These are phyloP conservation scores for Hirtodrosophila duncani DNA, from an alignment of 2,888 invertebrate genomes.

Conservation along the genomic window DNA sequence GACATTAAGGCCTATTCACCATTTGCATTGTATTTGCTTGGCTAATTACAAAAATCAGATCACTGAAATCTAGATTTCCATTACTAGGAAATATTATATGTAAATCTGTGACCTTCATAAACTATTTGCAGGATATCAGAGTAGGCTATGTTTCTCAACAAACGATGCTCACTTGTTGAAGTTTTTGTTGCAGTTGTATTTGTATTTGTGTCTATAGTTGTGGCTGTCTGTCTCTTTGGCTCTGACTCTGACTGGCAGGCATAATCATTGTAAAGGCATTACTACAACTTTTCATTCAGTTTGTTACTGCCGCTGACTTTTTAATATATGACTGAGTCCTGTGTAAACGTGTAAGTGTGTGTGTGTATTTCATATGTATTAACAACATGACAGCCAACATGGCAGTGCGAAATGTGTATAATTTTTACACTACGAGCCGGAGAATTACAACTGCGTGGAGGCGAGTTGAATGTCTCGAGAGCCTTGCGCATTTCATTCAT, in stretches of 20 bases:
- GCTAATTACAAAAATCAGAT: no score
- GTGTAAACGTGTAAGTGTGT: slow-evolving; percentile 3
- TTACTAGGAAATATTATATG: no score
- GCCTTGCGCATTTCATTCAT: slow-evolving; percentile 36
- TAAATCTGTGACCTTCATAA: no score
- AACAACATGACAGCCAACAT: slow-evolving; percentile 23
- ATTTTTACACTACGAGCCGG: slow-evolving; percentile 36
- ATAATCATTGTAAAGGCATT: slow-evolving; percentile 64
- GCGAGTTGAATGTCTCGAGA: not conserved
- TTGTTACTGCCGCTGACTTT: slow-evolving; percentile 33
- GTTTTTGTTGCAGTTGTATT: slow-evolving; percentile 6
- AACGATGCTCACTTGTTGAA: not conserved
- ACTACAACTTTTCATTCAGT: slow-evolving; percentile 60
- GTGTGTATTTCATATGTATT: slow-evolving; percentile 40
- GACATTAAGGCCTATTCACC: no score
- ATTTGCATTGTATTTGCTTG: no score
- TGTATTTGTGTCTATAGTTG: no score
- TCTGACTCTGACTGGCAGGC: slow-evolving; percentile 7
- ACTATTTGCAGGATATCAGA: no score
- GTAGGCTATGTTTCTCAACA: no score
- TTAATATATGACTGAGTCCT: slow-evolving; percentile 22
- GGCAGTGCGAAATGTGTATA: slow-evolving; percentile 12
- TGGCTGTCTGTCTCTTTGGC: slow-evolving; percentile 1
- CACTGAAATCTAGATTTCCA: no score
- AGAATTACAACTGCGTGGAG: slow-evolving; percentile 11